Evolutionary conservation across 2,797 vertebrate genomes (phyloP), one percentile per base, ranked within the genome.

Genomic region (Thalassophryne amazonica): DNA sequence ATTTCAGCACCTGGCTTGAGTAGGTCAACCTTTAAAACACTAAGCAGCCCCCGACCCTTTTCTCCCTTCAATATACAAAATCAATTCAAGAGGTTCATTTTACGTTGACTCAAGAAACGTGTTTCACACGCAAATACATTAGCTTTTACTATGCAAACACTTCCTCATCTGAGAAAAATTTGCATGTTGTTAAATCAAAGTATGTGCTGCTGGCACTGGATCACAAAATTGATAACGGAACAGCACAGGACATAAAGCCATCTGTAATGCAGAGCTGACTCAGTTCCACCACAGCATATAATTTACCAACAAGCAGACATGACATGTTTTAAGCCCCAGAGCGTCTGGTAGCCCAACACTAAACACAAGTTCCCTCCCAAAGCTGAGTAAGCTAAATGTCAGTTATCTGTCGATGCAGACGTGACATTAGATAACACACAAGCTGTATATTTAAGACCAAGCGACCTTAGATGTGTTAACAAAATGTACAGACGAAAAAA

Each of bases 361-460:
- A 73, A 76, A 66, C 55, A 75, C 68, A 80, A 77, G 40, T 56
- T 20, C 9, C 37, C 25, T 50, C 57, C 48, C 34, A 40, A 35
- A 12, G 27, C 16, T 73, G 67, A 69, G 46, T 54, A 60, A 69
- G 55, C 73, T 73, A 73, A 69, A 52, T 60, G 45, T 50, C 3
- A 16, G 7, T 32, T 13, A 41, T 61, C 56, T 56, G 30, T 57
- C 56, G 21, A 21, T 19, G 11, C 34, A 54, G 50, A 39, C 12
- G 1, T 33, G 34, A 43, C 14, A 51, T 58, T 4, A 36, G 16
- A 1, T 3, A 24, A 33, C 34, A 15, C 21, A 46, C 22, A 55
- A 7, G 30, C 14, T 20, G 3, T 40, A 3, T 18, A 9, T 28
- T 34, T 12, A 24, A 13, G 15, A 29, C 25, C 12, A 33, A 7